These are phyloP conservation scores for Cyrtonyx montezumae DNA, from an alignment of 2,113 vertebrate genomes.

Conservation along the genomic window DNA sequence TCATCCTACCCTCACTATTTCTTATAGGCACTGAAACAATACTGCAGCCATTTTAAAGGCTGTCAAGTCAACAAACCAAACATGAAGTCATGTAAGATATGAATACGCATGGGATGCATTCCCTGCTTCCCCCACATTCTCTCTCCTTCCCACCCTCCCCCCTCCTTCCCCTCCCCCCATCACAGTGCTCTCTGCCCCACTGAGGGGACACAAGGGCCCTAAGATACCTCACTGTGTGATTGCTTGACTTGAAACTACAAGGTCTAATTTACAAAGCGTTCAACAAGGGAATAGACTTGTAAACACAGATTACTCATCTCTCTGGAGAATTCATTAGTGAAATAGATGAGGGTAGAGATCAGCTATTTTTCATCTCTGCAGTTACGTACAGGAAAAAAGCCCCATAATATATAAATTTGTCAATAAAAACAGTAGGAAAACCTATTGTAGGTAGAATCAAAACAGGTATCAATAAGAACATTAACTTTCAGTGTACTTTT, in stretches of 20 bases:
- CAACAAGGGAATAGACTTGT: background rate
- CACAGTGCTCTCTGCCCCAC: background rate
- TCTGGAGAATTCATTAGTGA: background rate
- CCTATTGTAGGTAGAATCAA: background rate
- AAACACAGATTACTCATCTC: background rate
- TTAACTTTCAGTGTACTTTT: background rate
- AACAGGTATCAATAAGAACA: background rate
- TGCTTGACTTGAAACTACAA: background rate
- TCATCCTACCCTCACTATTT: background rate
- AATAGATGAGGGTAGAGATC: background rate
- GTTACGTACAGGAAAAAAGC: fast-evolving
- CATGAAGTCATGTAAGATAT: background rate
- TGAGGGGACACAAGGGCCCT: background rate
- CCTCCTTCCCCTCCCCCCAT: background rate
- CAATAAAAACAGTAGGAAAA: background rate
- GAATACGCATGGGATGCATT: background rate
- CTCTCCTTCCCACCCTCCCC: background rate
- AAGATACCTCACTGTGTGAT: background rate
- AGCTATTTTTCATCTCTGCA: background rate
- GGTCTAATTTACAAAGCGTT: background rate
- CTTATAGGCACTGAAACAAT: background rate
- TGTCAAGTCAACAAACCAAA: background rate
- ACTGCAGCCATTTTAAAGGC: background rate
- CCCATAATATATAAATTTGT: background rate
- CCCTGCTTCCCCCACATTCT: background rate